Conservation (phyloP, 2,888 invertebrate species). For the Meteorus colon region DNA sequence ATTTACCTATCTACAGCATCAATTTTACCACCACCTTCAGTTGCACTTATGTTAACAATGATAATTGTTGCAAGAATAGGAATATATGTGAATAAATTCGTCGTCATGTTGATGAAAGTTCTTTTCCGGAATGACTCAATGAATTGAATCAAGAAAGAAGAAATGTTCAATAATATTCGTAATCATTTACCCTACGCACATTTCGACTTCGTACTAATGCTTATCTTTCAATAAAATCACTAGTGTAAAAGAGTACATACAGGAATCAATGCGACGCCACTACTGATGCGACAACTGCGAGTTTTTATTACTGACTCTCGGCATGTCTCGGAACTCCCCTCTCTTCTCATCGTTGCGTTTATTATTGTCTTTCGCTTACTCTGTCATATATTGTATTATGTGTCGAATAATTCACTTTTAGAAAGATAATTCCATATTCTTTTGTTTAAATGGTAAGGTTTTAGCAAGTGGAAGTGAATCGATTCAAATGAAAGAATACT, state of each 20-base stretch:
- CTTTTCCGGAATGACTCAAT: conserved; percentile 44
- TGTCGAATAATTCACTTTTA: neutral
- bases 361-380: conserved; percentile 10
- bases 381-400: neutral
- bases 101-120: conserved; percentile 19
- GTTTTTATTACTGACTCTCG: neutral
- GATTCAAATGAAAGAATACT: neutral
- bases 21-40: conserved; percentile 23
- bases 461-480: neutral
- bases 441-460: neutral
- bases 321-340: neutral
- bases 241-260: conserved; percentile 28
- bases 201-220: neutral
- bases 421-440: neutral
- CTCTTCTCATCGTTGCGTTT: neutral
- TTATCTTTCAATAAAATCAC: conserved; percentile 4
- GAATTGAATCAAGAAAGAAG: neutral
- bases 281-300: conserved; percentile 6
- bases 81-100: neutral
- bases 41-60: neutral
- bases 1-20: conserved; percentile 39
- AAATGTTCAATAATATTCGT: neutral
- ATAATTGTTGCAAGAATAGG: conserved; percentile 18
- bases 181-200: neutral
- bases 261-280: conserved; percentile 23